These are phyloP conservation scores for Paraplagusia blochii DNA, from an alignment of 2,113 vertebrate genomes.

Conservation along the genomic window DNA sequence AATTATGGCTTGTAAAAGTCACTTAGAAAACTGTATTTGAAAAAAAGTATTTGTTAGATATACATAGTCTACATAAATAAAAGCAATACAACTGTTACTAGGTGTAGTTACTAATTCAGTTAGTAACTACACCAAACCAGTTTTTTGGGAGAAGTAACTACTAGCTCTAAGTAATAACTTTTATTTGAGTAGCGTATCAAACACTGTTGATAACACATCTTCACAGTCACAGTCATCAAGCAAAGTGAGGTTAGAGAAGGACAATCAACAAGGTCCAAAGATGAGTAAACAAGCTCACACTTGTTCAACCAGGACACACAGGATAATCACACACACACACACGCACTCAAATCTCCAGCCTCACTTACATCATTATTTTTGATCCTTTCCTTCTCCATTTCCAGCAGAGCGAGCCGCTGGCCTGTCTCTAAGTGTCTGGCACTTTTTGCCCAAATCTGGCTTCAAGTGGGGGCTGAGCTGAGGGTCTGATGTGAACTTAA, in stretches of 20 bases:
- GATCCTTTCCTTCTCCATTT: constrained; percentile 29
- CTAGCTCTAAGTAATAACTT: too few species aligned
- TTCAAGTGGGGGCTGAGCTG: constrained; percentile 23
- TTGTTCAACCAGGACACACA: constrained; percentile 22
- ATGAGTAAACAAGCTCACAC: constrained; percentile 61
- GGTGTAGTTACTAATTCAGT: too few species aligned
- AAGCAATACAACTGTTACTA: too few species aligned
- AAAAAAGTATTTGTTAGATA: too few species aligned
- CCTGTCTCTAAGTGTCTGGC: constrained; percentile 68
- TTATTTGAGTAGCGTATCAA: too few species aligned
- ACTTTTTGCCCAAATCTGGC: constrained; percentile 70
- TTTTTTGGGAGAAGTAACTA: too few species aligned
- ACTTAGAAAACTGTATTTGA: too few species aligned
- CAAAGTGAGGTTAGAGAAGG: constrained; percentile 45
- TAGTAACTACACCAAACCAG: too few species aligned
- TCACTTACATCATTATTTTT: constrained; percentile 60
- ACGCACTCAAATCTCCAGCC: constrained; percentile 25
- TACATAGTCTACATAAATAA: too few species aligned
- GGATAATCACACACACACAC: constrained; percentile 23
- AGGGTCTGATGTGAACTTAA: constrained; percentile 34
- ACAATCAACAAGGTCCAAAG: constrained; percentile 61
- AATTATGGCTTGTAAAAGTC: too few species aligned
- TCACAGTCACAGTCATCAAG: constrained; percentile 58
- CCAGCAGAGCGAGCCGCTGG: constrained; percentile 56
- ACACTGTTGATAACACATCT: constrained; percentile 51